Conservation (phyloP, 1,140 invertebrate species). For the Bombus balteatus region DNA sequence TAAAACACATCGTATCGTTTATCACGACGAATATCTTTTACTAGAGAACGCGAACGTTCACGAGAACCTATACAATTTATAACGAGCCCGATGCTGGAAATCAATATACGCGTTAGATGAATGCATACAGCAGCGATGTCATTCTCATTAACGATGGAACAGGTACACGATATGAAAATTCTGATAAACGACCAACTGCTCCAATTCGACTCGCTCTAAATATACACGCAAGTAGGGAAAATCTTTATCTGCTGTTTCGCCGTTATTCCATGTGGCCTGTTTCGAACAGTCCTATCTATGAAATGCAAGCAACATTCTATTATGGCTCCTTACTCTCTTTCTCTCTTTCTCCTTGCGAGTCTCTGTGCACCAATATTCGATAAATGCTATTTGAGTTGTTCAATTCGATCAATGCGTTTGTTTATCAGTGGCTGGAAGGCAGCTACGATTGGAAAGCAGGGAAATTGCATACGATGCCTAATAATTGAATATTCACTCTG, state of each 20-base stretch:
- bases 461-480: too few species aligned
- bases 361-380: neutral
- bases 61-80: neutral
- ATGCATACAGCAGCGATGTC: neutral
- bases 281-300: neutral
- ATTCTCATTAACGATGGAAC: neutral
- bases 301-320: neutral
- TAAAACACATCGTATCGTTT: neutral
- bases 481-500: too few species aligned
- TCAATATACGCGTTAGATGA: neutral
- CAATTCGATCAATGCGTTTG: neutral
- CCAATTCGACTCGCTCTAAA: neutral
- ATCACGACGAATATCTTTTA: neutral
- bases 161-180: neutral
- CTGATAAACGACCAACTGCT: neutral
- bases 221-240: neutral
- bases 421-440: too few species aligned
- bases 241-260: neutral
- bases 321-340: neutral
- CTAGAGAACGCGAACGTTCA: neutral
- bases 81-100: neutral
- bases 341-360: neutral
- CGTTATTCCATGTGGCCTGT: neutral
- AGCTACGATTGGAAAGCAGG: too few species aligned
- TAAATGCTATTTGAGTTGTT: neutral